Percentiles rank a stretch among this genome's conserved stretches.
phyloP scores from a whole-genome alignment of 2,113 vertebrate genomes.

The Passerina amoena region DNA sequence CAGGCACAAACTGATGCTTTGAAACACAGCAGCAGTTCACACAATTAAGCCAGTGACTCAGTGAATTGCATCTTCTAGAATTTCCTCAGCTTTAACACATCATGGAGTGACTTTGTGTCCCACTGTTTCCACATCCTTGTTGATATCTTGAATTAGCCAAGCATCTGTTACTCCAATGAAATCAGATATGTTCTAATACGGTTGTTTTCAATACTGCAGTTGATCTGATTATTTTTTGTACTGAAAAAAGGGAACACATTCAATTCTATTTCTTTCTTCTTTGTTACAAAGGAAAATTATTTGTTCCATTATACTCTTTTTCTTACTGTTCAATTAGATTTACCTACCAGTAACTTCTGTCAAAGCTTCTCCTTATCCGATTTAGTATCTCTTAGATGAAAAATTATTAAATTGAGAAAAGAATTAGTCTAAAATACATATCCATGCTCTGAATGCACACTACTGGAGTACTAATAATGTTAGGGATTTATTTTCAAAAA shows the following conservation, averaged over 20 bases:
- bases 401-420: neutral
- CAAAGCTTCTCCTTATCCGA: neutral
- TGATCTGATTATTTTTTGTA: constrained; percentile 23
- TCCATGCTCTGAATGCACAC: neutral
- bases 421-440: neutral
- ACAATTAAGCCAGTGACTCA: constrained; percentile 54
- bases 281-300: neutral
- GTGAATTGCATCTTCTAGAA: constrained; percentile 47
- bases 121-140: constrained; percentile 65
- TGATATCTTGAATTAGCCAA: constrained; percentile 69
- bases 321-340: neutral
- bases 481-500: neutral
- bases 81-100: constrained; percentile 56
- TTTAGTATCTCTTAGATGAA: neutral
- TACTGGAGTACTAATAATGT: neutral
- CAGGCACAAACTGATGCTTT: constrained; percentile 15
- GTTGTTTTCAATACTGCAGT: constrained; percentile 39
- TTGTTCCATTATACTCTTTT: neutral
- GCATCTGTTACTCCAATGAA: constrained; percentile 62
- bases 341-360: neutral
- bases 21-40: constrained; percentile 47
- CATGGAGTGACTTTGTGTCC: constrained; percentile 55
- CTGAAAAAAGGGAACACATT: neutral
- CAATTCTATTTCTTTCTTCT: neutral
- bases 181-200: constrained; percentile 49